phyloP scores from a whole-genome alignment of 2,113 vertebrate genomes.

The Lamprologus sp. region DNA sequence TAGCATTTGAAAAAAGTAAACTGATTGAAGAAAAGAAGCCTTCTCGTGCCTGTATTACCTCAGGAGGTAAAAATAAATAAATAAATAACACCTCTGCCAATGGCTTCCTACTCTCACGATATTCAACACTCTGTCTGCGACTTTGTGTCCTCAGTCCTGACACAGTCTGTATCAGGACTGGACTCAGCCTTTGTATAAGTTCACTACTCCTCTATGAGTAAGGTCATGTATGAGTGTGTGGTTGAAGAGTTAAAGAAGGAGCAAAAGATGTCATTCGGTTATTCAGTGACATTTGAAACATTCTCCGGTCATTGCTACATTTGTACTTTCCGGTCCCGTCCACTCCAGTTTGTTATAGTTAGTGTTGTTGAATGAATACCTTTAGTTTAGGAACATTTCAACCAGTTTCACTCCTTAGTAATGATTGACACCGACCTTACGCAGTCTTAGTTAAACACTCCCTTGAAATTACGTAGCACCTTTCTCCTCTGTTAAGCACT shows the following conservation, averaged over 20 bases:
- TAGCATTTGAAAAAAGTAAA: slow-evolving; percentile 9
- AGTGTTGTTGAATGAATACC: not conserved
- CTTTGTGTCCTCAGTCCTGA: not conserved
- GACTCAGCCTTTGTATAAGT: slow-evolving; percentile 39
- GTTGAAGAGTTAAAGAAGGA: not conserved
- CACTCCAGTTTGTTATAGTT: not conserved
- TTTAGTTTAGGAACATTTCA: not conserved
- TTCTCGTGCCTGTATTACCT: not conserved
- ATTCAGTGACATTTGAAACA: slow-evolving; percentile 44
- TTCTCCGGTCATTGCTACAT: not conserved
- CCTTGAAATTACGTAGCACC: not conserved
- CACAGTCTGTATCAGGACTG: not conserved
- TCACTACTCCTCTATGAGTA: not conserved
- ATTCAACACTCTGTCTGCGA: not conserved
- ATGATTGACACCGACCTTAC: slow-evolving; percentile 58
- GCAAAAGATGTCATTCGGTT: slow-evolving; percentile 6
- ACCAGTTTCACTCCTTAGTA: not conserved
- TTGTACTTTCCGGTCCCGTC: not conserved
- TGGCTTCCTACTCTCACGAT: not conserved
- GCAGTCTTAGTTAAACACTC: slow-evolving; percentile 37
- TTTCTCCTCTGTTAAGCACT: not conserved
- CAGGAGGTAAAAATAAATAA: not conserved
- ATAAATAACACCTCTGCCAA: not conserved
- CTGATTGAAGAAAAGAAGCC: not conserved
- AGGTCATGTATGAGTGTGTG: not conserved